Conservation (phyloP, 2,888 invertebrate species). For the Lasioglossum malachurum region DNA sequence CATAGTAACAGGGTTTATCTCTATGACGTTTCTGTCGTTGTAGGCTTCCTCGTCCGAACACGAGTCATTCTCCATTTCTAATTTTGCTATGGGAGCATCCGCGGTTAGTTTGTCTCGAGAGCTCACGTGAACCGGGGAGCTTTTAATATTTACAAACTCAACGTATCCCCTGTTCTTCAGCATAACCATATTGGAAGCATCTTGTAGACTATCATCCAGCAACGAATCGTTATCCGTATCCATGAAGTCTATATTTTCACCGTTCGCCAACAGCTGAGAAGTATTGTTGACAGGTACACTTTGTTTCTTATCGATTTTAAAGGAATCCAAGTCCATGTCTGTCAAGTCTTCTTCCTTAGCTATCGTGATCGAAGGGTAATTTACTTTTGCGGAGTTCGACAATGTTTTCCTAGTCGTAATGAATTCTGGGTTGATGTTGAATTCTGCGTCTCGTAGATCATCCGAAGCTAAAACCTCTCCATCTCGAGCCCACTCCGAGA, state of each 20-base stretch:
- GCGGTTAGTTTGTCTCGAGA: conserved; percentile 19
- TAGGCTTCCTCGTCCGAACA: conserved; percentile 77
- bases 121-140: conserved; percentile 23
- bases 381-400: conserved; percentile 35
- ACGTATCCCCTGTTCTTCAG: conserved; percentile 89
- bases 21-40: conserved; percentile 78
- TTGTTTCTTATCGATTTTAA: conserved; percentile 65
- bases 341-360: conserved; percentile 82
- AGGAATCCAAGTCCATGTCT: conserved; percentile 83
- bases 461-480: conserved; percentile 89
- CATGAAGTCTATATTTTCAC: conserved; percentile 94
- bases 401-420: conserved; percentile 74
- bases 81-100: conserved; percentile 80
- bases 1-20: conserved; percentile 81
- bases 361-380: conserved; percentile 69
- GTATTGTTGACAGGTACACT: conserved; percentile 77
- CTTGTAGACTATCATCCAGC: conserved; percentile 87
- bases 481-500: conserved; percentile 96
- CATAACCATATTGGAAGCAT: conserved; percentile 86
- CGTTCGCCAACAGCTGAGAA: conserved; percentile 86
- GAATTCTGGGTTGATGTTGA: conserved; percentile 86
- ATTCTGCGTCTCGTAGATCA: conserved; percentile 89
- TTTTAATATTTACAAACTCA: conserved; percentile 87
- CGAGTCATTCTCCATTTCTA: conserved; percentile 79
- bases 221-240: conserved; percentile 94